Base-by-base conservation (phyloP, 2,888 invertebrate genomes). In the Nomada ruficornis region DNA sequence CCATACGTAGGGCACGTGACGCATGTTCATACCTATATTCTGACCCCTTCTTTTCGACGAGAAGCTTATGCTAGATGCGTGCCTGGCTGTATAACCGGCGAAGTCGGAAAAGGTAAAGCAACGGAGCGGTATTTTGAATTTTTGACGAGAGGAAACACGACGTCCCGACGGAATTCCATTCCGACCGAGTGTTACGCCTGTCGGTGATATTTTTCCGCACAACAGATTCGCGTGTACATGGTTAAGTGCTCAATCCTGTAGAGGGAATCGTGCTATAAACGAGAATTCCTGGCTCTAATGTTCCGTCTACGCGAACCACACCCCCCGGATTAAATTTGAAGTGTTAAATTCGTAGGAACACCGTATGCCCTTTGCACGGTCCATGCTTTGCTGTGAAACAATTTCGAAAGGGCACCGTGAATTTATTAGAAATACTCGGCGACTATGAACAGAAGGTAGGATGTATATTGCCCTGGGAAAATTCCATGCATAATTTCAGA, bases 161-260 rank as follows among this genome's bases (percentile, higher is more conserved):
- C 47, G 68, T 78, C 65, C 73, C 70, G 59, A 11, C 23, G 55
- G 77, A 77, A 84, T 84, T 77, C 69, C 71, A 73, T 78, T 75
- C 64, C 68, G 60, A 55, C 18, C 59, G 47, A 65, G 54, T 23
- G 74, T 64, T 57, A 59, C 79, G 75, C 55, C 26, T 52, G 79
- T 64, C 70, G 76, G 73, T 75, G 70, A 83, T 77, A 74, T 83
- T 77, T 84, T 77, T 80, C 83, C 83, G 55, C 69, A n/a, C 78
- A 80, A 62, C 75, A 50, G 68, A 77, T 78, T 84, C 75, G 72
- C 80, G 67, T 75, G 83, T 72, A 69, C 68, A 57, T 72, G 84
- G 83, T 65, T 80, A 83, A 84, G 83, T 75, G 84, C 69, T 77
- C 83, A 55, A 80, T 83, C 79, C 73, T 63, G 69, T 52, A 62